Base-by-base conservation (phyloP, 2,797 vertebrate species). In the Gephyroberyx darwinii region DNA sequence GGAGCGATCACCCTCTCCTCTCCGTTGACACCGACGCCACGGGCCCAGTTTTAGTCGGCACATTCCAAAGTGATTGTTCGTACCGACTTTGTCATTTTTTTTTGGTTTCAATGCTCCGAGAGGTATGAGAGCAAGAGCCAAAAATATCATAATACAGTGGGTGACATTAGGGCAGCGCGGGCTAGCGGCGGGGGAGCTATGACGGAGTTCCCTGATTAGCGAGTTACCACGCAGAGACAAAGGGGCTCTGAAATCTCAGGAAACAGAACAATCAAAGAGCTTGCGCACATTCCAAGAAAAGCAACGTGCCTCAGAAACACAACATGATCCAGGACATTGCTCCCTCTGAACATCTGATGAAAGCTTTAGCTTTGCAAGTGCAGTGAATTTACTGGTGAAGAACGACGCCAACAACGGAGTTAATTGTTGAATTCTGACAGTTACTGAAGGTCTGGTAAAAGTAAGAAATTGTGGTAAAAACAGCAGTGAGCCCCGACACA, bases 141-240 rank as follows among this genome's bases (percentile, higher is more conserved):
- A 90, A 93, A 93, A 94, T 94, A 92, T 80, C 86, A 87, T 69
- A 62, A 83, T 80, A 83, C 80, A 68, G 80, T 75, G 81, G 76
- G 77, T 90, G 87, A 86, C 88, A 90, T 84, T 90, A 84, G 78
- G 79, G 69, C 78, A 86, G 82, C 16, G 58, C 77, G 35, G 75
- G 75, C 74, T 55, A 71, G 79, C 81, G 74, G 77, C 74, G n/a
- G 83, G 83, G 84, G 86, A 53, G 70, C 80, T 67, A 85, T 92
- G 91, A 91, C 91, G 88, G 91, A 93, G 89, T 93, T 93, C 91
- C 91, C 89, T 93, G 93, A 94, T 94, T 93, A 94, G 92, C 75
- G 85, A 80, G 76, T 85, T 82, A 82, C 81, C 84, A 80, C 22
- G 72, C 71, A 0, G 86, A 92, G 88, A 94, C 93, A 94, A 94